phyloP scores from a whole-genome alignment of 2,113 vertebrate genomes.

The Vulpes lagopus region DNA sequence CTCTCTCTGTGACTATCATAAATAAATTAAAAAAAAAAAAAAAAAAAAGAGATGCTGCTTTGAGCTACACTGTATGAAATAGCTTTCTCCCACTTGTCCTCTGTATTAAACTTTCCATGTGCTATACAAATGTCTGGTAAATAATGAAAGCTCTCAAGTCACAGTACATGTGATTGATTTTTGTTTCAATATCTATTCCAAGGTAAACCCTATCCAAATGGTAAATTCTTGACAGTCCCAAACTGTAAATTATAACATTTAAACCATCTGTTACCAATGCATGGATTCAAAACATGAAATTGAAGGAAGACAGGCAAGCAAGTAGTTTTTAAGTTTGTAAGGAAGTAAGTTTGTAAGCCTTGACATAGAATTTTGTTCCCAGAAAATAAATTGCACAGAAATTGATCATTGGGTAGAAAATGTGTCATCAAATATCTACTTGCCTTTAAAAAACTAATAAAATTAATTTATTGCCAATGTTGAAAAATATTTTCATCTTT shows the following conservation, averaged over 20 bases:
- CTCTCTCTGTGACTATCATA: no score
- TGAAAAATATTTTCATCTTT: conserved; percentile 14
- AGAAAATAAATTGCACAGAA: neutral
- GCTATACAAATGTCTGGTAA: neutral
- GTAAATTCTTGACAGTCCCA: neutral
- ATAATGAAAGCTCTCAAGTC: neutral
- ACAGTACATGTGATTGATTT: neutral
- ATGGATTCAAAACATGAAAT: conserved; percentile 4
- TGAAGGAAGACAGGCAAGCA: neutral
- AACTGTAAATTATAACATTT: neutral
- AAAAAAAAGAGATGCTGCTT: neutral
- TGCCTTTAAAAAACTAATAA: neutral
- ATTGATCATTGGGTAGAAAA: neutral
- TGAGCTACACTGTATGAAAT: neutral
- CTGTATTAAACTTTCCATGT: neutral
- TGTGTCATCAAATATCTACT: neutral
- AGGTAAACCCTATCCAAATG: neutral
- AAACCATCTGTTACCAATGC: neutral
- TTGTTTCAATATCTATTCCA: neutral
- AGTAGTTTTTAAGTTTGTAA: no score
- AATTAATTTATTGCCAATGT: neutral
- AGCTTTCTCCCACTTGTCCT: neutral
- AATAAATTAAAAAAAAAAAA: no score
- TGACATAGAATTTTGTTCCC: neutral
- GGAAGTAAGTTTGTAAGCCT: neutral